phyloP scores from a whole-genome alignment of 1,140 invertebrate species.

The Megathymus violae region DNA sequence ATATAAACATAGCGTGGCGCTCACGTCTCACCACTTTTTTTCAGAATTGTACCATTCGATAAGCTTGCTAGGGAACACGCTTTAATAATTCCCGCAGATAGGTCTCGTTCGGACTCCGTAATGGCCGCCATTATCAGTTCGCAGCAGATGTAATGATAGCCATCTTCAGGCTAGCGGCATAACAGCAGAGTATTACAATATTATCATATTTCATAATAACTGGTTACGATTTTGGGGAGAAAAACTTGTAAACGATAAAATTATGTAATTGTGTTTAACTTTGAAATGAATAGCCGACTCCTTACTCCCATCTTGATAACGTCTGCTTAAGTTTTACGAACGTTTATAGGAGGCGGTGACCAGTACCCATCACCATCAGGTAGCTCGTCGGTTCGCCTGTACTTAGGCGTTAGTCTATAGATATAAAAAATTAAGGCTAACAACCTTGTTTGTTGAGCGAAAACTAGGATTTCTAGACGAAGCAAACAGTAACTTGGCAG shows the following conservation, averaged over 20 bases:
- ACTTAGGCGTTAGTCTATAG: too few relatives aligned
- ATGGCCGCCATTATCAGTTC: conserved; percentile 7
- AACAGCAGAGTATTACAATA: neutral
- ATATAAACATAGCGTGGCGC: too few relatives aligned
- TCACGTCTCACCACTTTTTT: neutral
- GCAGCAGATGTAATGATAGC: neutral
- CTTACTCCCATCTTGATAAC: too few relatives aligned
- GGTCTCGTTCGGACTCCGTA: conserved; percentile 4
- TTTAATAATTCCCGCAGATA: neutral
- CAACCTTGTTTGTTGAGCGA: too few relatives aligned
- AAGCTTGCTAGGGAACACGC: neutral
- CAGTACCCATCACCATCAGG: too few relatives aligned
- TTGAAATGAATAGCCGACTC: too few relatives aligned
- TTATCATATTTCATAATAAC: conserved; percentile 5
- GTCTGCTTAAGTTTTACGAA: too few relatives aligned
- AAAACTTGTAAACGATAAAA: neutral
- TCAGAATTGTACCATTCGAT: neutral
- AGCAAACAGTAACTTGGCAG: too few relatives aligned
- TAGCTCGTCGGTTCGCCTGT: too few relatives aligned
- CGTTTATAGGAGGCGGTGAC: too few relatives aligned
- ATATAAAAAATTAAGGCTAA: too few relatives aligned
- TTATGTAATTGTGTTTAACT: neutral
- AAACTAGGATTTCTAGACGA: too few relatives aligned
- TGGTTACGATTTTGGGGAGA: neutral
- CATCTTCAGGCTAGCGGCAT: neutral